These are phyloP conservation scores for Sinocyclocheilus anophthalmus DNA, from an alignment of 2,113 vertebrate genomes.

Conservation along the genomic window DNA sequence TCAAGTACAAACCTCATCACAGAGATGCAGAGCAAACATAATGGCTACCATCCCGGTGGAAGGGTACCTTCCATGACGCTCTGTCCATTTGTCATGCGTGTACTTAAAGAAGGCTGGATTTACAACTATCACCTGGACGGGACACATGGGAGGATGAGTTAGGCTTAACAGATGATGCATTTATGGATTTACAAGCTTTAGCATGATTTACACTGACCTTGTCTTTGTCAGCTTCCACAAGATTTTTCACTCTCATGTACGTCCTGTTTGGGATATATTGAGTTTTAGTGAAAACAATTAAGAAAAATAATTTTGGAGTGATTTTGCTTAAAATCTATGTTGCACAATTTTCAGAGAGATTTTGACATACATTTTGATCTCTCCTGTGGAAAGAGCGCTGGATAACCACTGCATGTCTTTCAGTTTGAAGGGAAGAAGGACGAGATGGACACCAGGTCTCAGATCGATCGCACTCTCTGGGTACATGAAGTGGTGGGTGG, in stretches of 20 bases:
- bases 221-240: conserved; percentile 77
- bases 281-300: not conserved
- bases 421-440: conserved; percentile 80
- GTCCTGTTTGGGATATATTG: conserved; percentile 70
- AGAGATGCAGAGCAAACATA: conserved; percentile 77
- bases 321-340: not conserved
- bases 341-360: not conserved
- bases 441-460: conserved; percentile 60
- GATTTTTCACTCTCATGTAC: conserved; percentile 75
- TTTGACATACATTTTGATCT: conserved; percentile 72
- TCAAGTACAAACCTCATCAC: conserved; percentile 73
- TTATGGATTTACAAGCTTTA: conserved; percentile 7
- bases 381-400: conserved; percentile 78
- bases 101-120: conserved; percentile 79
- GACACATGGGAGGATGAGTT: not conserved
- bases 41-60: conserved; percentile 80
- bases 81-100: conserved; percentile 73
- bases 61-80: conserved; percentile 76
- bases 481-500: conserved; percentile 80
- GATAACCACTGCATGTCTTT: conserved; percentile 78
- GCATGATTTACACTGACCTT: conserved; percentile 71
- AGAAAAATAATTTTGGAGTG: not conserved
- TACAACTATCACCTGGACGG: conserved; percentile 73
- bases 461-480: conserved; percentile 79
- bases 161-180: not conserved